Evolutionary conservation across 2,888 invertebrate genomes (phyloP), one percentile per base, ranked within the genome.

Genomic region (Nudaria mundana): DNA sequence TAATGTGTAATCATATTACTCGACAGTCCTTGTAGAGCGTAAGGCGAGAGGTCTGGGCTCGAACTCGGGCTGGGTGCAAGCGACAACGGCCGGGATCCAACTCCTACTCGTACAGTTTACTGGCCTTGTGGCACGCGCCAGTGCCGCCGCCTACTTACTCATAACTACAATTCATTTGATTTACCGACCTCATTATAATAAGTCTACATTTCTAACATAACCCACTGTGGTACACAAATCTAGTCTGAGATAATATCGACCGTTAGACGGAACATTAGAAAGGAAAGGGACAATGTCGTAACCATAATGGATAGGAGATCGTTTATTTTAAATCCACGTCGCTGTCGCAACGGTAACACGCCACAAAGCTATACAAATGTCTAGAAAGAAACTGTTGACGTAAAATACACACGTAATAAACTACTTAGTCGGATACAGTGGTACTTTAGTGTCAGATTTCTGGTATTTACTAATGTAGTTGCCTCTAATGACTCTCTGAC

Each of bases 111-210:
- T 73, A 66, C 73, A 74, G 71, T 69, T 68, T 72, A 71, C 73
- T 81, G 86, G 79, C 86, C 87, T 86, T 85, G 87, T 64, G 86
- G 87, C 87, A 88, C 87, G 87, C 85, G 87, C 83, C 84, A n/a
- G n/a, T n/a, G n/a, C n/a, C n/a, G n/a, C n/a, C n/a, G 59, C 50
- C 46, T 42, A 57, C 54, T 48, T 63, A 63, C 64, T 61, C 52
- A 57, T 60, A 69, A 66, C 71, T 69, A n/a, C n/a, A n/a, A 70
- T 69, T 58, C 69, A 71, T 73, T 79, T 76, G 78, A 82, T 82
- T 79, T 81, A 81, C 70, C 63, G 69, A 64, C 61, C 66, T 75
- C 69, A 77, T 80, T 80, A 63, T 63, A 69, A 64, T 67, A 69
- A 59, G 61, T 66, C 64, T 66, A 67, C 62, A 62, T 62, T 57